Evolutionary conservation across 2,888 invertebrate genomes (phyloP).

Genomic region (Campoplex capitator): DNA sequence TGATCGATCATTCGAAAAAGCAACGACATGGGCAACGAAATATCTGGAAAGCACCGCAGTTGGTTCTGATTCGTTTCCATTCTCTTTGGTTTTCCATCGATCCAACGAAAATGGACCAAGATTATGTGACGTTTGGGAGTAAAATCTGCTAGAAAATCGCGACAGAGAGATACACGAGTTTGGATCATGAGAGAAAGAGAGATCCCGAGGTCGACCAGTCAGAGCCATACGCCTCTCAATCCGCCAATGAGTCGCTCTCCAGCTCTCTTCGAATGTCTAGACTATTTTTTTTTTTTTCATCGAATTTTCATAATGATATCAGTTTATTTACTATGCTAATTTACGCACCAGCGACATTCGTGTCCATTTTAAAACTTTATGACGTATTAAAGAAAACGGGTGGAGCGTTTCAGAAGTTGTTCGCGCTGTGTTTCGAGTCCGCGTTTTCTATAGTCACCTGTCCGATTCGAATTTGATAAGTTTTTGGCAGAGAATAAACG

Average conservation of each 20-base stretch:
- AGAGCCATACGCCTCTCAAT: conserved; percentile 8
- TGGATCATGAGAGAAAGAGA: neutral
- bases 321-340: conserved; percentile 9
- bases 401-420: neutral
- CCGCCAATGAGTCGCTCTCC: conserved; percentile 1
- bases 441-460: too few relatives aligned
- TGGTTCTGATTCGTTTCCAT: neutral
- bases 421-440: too few relatives aligned
- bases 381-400: neutral
- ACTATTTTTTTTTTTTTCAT: conserved; percentile 55
- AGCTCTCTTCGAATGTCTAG: conserved; percentile 47
- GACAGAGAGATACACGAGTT: neutral
- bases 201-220: conserved; percentile 51
- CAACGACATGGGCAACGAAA: neutral
- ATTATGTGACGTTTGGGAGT: neutral
- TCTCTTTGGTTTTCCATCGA: neutral
- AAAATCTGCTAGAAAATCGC: conserved; percentile 18
- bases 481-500: neutral
- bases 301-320: conserved; percentile 45
- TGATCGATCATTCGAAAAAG: too few relatives aligned
- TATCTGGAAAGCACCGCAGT: neutral
- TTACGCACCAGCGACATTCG: neutral
- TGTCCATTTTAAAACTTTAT: neutral
- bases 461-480: neutral
- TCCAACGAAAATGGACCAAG: neutral